Conservation (phyloP, 1,140 invertebrate genomes). For the Hycleus cichorii region DNA sequence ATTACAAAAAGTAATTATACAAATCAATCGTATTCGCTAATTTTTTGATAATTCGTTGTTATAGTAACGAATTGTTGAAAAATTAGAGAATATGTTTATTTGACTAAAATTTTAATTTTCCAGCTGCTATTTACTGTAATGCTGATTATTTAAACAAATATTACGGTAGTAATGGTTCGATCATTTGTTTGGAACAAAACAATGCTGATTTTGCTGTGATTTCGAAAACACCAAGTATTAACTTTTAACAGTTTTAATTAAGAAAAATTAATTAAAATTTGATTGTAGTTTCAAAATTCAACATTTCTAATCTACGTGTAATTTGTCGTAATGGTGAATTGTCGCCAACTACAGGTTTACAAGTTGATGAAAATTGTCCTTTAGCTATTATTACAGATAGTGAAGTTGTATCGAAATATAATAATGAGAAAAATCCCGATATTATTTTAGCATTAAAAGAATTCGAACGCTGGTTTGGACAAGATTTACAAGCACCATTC, state of each 20-base stretch:
- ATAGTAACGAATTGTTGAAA: too few relatives aligned
- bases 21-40: not conserved
- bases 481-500: conserved; percentile 29
- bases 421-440: conserved; percentile 23
- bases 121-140: conserved; percentile 33
- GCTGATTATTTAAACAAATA: conserved; percentile 47
- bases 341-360: conserved; percentile 42
- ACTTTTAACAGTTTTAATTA: not conserved
- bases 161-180: conserved; percentile 57
- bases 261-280: not conserved
- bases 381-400: conserved; percentile 51
- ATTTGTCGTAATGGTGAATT: conserved; percentile 53
- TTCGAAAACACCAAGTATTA: conserved; percentile 26
- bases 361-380: conserved; percentile 48
- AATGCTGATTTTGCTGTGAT: conserved; percentile 55
- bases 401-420: conserved; percentile 46
- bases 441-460: conserved; percentile 20
- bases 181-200: conserved; percentile 48
- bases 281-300: not conserved
- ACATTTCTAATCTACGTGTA: conserved; percentile 40
- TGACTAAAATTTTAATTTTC: conserved; percentile 9
- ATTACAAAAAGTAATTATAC: not conserved
- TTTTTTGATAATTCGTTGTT: too few relatives aligned
- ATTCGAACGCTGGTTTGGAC: conserved; percentile 26
- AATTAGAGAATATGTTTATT: not conserved